A percentile compares a stretch with the other conserved stretches of the same genome.
These are phyloP conservation scores for Cephalopholis sonnerati DNA, from an alignment of 2,113 vertebrate species.

Conservation along the genomic window DNA sequence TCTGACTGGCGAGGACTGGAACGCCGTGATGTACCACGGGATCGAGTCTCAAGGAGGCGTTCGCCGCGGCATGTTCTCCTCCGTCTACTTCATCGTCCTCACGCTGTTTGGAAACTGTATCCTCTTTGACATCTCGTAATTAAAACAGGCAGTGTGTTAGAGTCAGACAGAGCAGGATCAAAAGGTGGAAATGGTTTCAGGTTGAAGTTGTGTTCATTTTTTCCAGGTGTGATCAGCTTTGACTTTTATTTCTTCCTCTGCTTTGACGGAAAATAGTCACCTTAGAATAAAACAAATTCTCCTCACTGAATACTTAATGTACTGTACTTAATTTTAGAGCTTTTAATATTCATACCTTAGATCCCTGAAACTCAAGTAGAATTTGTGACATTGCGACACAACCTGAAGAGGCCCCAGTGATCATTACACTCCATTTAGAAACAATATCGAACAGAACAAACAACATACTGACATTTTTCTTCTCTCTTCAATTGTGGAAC, in stretches of 20 bases:
- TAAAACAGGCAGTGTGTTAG: not conserved
- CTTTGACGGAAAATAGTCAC: not conserved
- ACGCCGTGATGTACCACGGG: slow-evolving; percentile 97
- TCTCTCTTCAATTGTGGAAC: not conserved
- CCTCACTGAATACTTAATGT: not conserved
- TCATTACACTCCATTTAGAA: not conserved
- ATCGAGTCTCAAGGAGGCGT: slow-evolving; percentile 97
- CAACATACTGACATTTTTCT: not conserved
- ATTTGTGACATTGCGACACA: not conserved
- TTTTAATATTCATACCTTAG: not conserved
- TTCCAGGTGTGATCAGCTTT: not conserved
- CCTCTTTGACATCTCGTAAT: slow-evolving; percentile 75
- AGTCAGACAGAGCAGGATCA: not conserved
- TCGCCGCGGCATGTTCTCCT: slow-evolving; percentile 94
- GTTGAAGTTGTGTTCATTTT: not conserved
- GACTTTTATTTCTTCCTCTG: not conserved
- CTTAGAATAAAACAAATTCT: not conserved
- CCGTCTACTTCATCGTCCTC: slow-evolving; percentile 97
- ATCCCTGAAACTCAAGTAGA: not conserved
- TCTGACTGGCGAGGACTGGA: slow-evolving; percentile 98
- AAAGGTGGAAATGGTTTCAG: not conserved
- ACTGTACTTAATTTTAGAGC: not conserved
- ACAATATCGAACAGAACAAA: not conserved
- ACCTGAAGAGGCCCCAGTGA: not conserved
- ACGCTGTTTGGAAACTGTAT: slow-evolving; percentile 99